Evolutionary conservation across 2,888 invertebrate species (phyloP).

Genomic region (Itoplectis maculator): DNA sequence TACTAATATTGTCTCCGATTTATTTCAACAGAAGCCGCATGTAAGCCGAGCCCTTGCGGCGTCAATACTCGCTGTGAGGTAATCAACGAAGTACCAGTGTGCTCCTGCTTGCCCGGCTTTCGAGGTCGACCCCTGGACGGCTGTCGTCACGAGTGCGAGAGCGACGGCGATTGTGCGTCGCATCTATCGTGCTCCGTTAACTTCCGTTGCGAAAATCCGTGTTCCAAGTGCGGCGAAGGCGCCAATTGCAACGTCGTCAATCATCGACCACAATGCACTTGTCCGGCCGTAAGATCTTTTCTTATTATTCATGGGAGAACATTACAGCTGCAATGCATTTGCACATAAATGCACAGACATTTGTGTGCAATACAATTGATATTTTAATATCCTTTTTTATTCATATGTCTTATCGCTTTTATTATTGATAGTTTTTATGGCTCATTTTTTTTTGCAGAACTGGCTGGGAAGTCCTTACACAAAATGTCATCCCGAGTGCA

Average conservation of each 20-base stretch:
- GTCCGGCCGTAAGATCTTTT: constrained; percentile 88
- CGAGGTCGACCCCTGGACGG: constrained; percentile 91
- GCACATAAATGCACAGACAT: neutral
- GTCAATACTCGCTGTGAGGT: constrained; percentile 93
- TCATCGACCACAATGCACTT: constrained; percentile 92
- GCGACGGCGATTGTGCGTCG: constrained; percentile 90
- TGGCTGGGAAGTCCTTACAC: constrained; percentile 92
- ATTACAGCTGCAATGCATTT: neutral
- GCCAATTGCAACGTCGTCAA: constrained; percentile 92
- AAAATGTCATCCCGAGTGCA: constrained; percentile 93
- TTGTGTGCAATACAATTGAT: neutral
- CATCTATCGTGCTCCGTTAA: constrained; percentile 89
- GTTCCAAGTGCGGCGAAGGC: constrained; percentile 91
- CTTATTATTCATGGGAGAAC: neutral
- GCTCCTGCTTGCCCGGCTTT: constrained; percentile 91
- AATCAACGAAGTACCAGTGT: constrained; percentile 90
- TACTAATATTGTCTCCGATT: neutral
- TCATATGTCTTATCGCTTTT: neutral
- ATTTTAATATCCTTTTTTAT: neutral
- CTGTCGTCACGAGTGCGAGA: constrained; percentile 93
- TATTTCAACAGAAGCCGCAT: constrained; percentile 89
- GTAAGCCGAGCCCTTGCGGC: constrained; percentile 94
- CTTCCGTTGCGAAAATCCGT: constrained; percentile 92
- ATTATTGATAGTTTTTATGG: neutral
- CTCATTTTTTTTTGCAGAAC: constrained; percentile 85